Base-by-base conservation (phyloP, 2,797 vertebrate species). In the Mallotus villosus region DNA sequence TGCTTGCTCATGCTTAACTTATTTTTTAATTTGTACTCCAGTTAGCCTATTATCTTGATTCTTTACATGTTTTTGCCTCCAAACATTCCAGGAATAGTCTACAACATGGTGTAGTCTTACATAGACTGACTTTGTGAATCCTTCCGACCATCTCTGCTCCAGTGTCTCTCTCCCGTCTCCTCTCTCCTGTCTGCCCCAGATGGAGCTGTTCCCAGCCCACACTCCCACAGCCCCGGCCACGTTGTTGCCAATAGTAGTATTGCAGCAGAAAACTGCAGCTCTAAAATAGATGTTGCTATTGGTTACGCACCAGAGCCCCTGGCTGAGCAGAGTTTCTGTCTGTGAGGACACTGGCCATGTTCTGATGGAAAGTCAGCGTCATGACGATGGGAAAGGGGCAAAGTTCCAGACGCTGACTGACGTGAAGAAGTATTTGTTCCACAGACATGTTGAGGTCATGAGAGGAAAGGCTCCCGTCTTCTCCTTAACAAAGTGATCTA, bases 221-320 rank as follows among this genome's bases (percentile, higher is more conserved):
- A 8, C 5, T 1, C 32, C 32, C 32, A 6, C 32, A 34, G 0
- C 32, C 1, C 32, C 32, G 0, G 8, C 32, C 8, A 8, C 5
- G 8, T 8, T 34, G 32, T 6, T 34, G 32, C 32, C 32, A 34
- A 34, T 34, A 34, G 32, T 34, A 8, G 7, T 34, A 34, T 34
- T 34, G 7, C 32, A 34, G 32, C 32, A 34, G 5, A 34, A 34
- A 79, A 68, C 77, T 82, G 80, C 77, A 37, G 79, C 75, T 73
- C 82, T 78, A 68, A 81, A 86, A 85, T 78, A 80, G 77, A 74
- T 77, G 84, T 91, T 90, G 85, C 86, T 80, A 86, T 86, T 88
- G 88, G 87, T 90, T 89, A 90, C 86, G 32, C 32, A 1, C 32
- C 8, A 34, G 32, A 34, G 32, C 32, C 8, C 8, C 32, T 34